Percentiles rank a stretch among this genome's conserved stretches.
phyloP scores from a whole-genome alignment of 2,113 vertebrate genomes.

The Sphaerodactylus townsendi region DNA sequence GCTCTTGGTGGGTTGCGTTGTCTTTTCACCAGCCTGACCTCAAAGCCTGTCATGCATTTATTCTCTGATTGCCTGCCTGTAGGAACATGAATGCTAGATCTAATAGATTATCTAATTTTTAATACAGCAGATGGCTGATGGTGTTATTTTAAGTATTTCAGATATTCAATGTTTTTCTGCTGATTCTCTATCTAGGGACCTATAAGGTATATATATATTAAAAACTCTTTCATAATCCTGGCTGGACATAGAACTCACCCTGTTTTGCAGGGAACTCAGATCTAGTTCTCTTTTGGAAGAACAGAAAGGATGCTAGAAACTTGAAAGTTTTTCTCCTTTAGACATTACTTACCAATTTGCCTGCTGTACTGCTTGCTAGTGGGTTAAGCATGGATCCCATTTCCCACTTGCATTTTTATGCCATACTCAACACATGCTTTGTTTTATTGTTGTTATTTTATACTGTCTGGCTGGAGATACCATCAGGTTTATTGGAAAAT shows the following conservation, averaged over 20 bases:
- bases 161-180: neutral
- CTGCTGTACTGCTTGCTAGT: neutral
- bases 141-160: neutral
- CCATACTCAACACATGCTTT: accelerated
- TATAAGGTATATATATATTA: neutral
- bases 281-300: neutral
- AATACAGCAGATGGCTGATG: neutral
- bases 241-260: neutral
- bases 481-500: constrained; percentile 32
- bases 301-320: neutral
- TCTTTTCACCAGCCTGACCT: neutral
- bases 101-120: neutral
- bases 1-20: neutral
- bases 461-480: constrained; percentile 25
- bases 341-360: neutral
- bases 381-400: neutral
- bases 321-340: neutral
- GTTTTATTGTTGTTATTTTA: constrained; percentile 13
- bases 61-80: neutral
- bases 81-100: neutral
- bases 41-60: neutral
- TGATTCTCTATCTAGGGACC: neutral
- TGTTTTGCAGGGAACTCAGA: neutral
- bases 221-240: neutral
- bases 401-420: constrained; percentile 1